Base-by-base conservation (phyloP, 2,888 invertebrate genomes). In the Volucella zonaria region DNA sequence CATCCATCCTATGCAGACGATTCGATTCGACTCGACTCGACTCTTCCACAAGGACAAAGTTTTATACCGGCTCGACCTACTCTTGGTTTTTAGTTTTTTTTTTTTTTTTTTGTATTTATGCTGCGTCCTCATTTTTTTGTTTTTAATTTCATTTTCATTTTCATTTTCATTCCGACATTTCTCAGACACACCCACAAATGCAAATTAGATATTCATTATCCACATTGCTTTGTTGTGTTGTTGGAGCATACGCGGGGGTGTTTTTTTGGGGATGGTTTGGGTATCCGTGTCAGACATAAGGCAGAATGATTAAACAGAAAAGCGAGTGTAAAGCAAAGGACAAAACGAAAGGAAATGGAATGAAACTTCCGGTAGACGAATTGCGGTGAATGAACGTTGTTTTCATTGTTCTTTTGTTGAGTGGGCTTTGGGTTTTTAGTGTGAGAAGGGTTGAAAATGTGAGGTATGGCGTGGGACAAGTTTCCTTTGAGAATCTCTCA, bases 71-170 rank as follows among this genome's bases (percentile, higher is more conserved):
- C 80, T 85, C 85, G 80, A 80, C 80, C 83, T 79, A 68, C 59
- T 71, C 71, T 66, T 56, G 38, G 15, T 67, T 67, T 31, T 14
- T 43, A n/a, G 10, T 40, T 43, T 38, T 14, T 38, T 15, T 9
- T 59, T 49, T 58, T 67, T 23, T 54, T 45, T 40, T 18, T 51
- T 47, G 23, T 23, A 23, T 23, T 31, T 31, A 31, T 31, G 31
- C 31, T 31, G 31, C 31, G 31, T 31, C 31, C 31, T 31, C 31
- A 31, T 43, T 79, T 83, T 85, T 80, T 85, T 85, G 76, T 85
- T 85, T 85, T 85, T 85, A 85, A 85, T 85, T 85, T 85, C 85
- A 85, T 85, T 85, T 85, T 81, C 85, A 85, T 85, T 85, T 85
- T 85, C 85, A 85, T 85, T 85, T 85, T 81, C 85, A 85, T 85